A percentile compares a stretch with the other conserved stretches of the same genome.
Conservation (phyloP, 2,797 vertebrate species). For the Varecia variegata region DNA sequence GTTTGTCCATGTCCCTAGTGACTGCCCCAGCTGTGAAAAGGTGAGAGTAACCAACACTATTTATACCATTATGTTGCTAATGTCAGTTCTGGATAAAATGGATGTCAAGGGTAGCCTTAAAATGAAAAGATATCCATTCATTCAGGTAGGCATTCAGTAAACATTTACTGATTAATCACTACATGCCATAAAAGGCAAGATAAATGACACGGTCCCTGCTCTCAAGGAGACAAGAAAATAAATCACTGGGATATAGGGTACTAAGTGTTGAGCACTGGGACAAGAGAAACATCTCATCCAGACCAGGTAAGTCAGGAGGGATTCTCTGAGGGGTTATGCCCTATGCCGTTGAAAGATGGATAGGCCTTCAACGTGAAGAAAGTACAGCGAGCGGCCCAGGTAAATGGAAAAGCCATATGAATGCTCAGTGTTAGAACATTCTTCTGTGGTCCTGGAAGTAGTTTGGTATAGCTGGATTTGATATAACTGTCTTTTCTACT, state of each 20-base stretch:
- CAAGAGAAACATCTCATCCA: neutral
- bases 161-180: conserved; percentile 71
- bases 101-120: conserved; percentile 61
- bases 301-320: neutral
- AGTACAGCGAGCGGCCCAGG: neutral
- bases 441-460: neutral
- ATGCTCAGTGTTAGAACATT: neutral
- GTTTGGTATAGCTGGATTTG: neutral
- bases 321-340: neutral
- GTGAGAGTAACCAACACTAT: conserved; percentile 14
- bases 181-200: conserved; percentile 36
- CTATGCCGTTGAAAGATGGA: conserved; percentile 3
- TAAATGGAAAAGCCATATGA: neutral
- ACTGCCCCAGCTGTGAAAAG: neutral
- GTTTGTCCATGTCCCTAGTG: conserved; percentile 3
- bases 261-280: neutral
- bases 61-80: conserved; percentile 50
- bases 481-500: too few relatives aligned
- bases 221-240: conserved; percentile 63
- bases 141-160: conserved; percentile 44
- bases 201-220: conserved; percentile 51
- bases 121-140: conserved; percentile 59
- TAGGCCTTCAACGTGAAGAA: neutral
- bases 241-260: conserved; percentile 38
- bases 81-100: conserved; percentile 61